Percentiles rank a stretch among this genome's conserved stretches.
Evolutionary conservation across 1,140 invertebrate species (phyloP).

Genomic region (Calosoma granatense): DNA sequence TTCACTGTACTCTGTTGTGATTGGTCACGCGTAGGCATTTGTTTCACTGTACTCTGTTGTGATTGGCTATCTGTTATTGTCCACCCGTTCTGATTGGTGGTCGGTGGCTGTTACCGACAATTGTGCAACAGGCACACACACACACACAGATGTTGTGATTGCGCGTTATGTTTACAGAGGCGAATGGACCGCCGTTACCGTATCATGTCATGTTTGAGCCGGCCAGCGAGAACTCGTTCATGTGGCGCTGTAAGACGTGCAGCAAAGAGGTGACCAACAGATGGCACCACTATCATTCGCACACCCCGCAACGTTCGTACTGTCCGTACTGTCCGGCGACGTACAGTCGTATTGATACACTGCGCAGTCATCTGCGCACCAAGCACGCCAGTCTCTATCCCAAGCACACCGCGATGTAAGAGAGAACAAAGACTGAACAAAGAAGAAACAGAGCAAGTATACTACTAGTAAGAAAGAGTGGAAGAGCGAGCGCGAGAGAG

Average conservation of each 20-base stretch:
- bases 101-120: no score
- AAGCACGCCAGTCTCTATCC: constrained; percentile 56
- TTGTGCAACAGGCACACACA: no score
- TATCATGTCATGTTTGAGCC: constrained; percentile 73
- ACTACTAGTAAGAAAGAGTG: no score
- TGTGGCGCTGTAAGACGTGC: constrained; percentile 70
- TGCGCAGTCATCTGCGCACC: constrained; percentile 61
- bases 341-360: constrained; percentile 75
- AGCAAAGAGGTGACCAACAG: constrained; percentile 76
- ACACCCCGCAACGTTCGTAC: constrained; percentile 63
- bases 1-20: no score
- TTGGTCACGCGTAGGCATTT: no score
- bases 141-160: no score
- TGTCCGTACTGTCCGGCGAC: constrained; percentile 76
- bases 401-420: constrained; percentile 29
- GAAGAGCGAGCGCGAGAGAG: no score
- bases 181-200: constrained; percentile 36
- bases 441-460: no score
- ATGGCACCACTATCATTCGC: constrained; percentile 79
- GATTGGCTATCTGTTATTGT: no score
- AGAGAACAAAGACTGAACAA: neutral
- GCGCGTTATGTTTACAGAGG: neutral
- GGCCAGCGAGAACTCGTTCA: constrained; percentile 50
- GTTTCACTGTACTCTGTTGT: no score
- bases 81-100: no score